phyloP scores from a whole-genome alignment of 1,140 invertebrate genomes.

The Halesus radiatus region DNA sequence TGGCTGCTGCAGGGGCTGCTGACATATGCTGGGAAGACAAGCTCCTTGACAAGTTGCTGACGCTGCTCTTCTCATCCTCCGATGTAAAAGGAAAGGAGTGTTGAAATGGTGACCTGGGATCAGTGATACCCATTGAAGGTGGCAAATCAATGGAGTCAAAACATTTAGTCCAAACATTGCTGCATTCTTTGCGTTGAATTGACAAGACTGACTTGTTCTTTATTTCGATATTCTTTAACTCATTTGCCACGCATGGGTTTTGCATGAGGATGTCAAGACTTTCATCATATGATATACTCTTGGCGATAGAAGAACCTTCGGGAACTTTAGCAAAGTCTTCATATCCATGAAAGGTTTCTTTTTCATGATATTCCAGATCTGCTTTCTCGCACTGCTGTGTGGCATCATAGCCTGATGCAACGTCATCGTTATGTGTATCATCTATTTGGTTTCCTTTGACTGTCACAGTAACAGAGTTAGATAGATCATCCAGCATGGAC shows the following conservation, averaged over 20 bases:
- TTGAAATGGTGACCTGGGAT: constrained; percentile 18
- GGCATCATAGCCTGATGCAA: constrained; percentile 33
- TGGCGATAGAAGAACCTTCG: constrained; percentile 24
- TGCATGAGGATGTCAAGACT: constrained; percentile 45
- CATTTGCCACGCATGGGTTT: constrained; percentile 48
- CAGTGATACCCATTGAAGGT: constrained; percentile 9
- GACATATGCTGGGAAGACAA: constrained; percentile 25
- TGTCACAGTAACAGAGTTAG: constrained; percentile 20
- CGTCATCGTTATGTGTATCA: constrained; percentile 16
- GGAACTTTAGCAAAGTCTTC: constrained; percentile 9
- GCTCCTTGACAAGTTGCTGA: constrained; percentile 6
- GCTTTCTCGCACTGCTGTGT: constrained; percentile 50
- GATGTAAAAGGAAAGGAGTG: constrained; percentile 32
- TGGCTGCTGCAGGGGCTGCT: constrained; percentile 71
- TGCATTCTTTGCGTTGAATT: constrained; percentile 23
- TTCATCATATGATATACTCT: constrained; percentile 52
- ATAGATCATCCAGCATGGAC: constrained; percentile 28
- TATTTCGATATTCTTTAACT: constrained; percentile 52
- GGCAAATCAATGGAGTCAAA: constrained; percentile 4
- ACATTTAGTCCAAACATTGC: constrained; percentile 31
- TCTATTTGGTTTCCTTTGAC: constrained; percentile 29
- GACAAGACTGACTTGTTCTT: constrained; percentile 49
- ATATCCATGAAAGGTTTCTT: constrained; percentile 42
- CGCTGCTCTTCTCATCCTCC: constrained; percentile 13
- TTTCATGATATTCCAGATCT: constrained; percentile 54